Conservation (phyloP, 2,797 vertebrate species). For the Crypturellus tataupa region DNA sequence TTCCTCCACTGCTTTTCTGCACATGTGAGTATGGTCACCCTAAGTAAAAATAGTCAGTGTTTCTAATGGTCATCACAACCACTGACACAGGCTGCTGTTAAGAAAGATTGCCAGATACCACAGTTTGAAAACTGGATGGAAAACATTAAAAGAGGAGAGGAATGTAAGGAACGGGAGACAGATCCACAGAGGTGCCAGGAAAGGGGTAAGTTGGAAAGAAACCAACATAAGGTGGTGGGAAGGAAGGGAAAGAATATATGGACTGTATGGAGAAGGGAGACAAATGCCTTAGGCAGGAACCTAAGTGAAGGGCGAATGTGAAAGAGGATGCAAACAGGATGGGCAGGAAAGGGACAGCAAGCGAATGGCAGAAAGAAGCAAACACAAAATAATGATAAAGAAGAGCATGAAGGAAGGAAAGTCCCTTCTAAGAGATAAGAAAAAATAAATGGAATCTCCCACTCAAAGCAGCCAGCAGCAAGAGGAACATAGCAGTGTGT, state of each 20-base stretch:
- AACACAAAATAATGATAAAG: background rate
- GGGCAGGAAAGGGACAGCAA: background rate
- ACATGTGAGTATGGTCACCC: background rate
- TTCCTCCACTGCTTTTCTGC: background rate
- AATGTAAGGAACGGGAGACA: background rate
- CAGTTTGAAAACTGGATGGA: background rate
- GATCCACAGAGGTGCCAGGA: conserved; percentile 1
- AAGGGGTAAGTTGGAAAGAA: conserved; percentile 19
- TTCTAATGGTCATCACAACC: background rate
- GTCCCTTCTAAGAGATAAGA: conserved; percentile 29
- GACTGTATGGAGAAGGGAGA: background rate
- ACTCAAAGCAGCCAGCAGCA: background rate
- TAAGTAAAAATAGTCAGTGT: background rate
- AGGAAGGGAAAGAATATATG: background rate
- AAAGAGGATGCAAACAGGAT: conserved; percentile 2
- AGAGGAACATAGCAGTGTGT: background rate
- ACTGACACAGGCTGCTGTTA: background rate
- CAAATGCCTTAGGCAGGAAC: conserved; percentile 5
- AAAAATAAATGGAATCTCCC: conserved; percentile 27
- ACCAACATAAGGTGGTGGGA: background rate
- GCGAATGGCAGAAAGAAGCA: background rate
- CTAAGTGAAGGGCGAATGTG: conserved; percentile 7
- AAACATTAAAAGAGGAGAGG: background rate
- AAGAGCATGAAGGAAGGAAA: background rate
- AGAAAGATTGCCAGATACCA: background rate